phyloP scores from a whole-genome alignment of 2,113 vertebrate species.

The Cynoglossus semilaevis region DNA sequence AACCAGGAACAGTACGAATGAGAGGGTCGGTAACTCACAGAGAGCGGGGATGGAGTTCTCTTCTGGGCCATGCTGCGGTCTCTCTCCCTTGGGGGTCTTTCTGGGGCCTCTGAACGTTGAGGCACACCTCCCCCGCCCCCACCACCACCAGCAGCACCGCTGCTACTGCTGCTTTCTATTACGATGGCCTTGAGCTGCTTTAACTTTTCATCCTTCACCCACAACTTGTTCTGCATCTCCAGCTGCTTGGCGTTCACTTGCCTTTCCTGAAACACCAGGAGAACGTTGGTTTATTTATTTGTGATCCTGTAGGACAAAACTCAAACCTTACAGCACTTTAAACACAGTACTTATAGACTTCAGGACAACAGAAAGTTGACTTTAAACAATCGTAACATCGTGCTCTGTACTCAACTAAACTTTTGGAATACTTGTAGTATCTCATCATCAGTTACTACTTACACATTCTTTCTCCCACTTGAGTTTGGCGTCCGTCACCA shows the following conservation, averaged over 20 bases:
- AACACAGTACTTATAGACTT: no score
- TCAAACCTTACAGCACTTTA: no score
- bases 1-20: background rate
- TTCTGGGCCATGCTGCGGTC: constrained; percentile 72
- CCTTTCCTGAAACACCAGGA: constrained; percentile 77
- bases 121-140: no score
- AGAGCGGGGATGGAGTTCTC: constrained; percentile 78
- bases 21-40: constrained; percentile 75
- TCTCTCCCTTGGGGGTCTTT: constrained; percentile 81
- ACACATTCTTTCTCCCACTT: constrained; percentile 99
- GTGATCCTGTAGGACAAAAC: background rate
- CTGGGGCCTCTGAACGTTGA: constrained; percentile 73
- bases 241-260: constrained; percentile 94
- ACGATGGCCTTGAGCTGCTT: constrained; percentile 98
- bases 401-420: no score
- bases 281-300: background rate
- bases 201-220: constrained; percentile 98
- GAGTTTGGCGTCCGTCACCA: constrained; percentile 83
- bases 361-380: no score
- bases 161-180: constrained; percentile 78
- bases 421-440: no score
- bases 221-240: constrained; percentile 98
- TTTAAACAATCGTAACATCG: no score
- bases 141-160: constrained; percentile 2
- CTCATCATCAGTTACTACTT: constrained; percentile 73